Conservation (phyloP, 1,140 invertebrate species). For the Pseudomyrmex pallidus region DNA sequence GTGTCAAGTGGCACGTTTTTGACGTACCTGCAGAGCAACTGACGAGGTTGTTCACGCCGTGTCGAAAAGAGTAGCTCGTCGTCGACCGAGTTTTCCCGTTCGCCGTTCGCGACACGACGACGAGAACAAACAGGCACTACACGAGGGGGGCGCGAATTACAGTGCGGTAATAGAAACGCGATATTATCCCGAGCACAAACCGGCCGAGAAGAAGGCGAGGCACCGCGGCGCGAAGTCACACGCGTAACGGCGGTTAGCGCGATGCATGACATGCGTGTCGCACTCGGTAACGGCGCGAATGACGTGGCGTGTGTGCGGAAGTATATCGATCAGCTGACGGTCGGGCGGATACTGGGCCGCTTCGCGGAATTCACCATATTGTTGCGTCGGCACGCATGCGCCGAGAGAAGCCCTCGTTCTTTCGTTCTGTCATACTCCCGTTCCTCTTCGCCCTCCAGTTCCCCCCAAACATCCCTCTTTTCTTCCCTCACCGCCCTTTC, state of each 20-base stretch:
- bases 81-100: neutral
- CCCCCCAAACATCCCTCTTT: constrained; percentile 16
- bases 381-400: constrained; percentile 78
- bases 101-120: neutral
- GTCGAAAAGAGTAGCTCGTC: constrained; percentile 2
- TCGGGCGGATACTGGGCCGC: constrained; percentile 82
- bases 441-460: constrained; percentile 13
- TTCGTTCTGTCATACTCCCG: constrained; percentile 36
- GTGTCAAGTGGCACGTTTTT: neutral
- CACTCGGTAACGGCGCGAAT: constrained; percentile 68
- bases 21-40: constrained; percentile 18
- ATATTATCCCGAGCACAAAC: constrained; percentile 2
- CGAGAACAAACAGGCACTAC: neutral
- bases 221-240: constrained; percentile 53
- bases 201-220: constrained; percentile 34
- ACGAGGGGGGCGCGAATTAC: neutral
- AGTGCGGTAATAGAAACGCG: neutral
- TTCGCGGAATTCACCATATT: constrained; percentile 81
- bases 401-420: constrained; percentile 65
- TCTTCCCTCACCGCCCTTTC: constrained; percentile 10
- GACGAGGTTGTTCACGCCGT: neutral
- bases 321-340: constrained; percentile 84
- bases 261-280: constrained; percentile 75
- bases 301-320: constrained; percentile 73
- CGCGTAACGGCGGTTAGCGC: constrained; percentile 65